phyloP scores from a whole-genome alignment of 2,797 vertebrate species.

The Silurus lanzhouensis region DNA sequence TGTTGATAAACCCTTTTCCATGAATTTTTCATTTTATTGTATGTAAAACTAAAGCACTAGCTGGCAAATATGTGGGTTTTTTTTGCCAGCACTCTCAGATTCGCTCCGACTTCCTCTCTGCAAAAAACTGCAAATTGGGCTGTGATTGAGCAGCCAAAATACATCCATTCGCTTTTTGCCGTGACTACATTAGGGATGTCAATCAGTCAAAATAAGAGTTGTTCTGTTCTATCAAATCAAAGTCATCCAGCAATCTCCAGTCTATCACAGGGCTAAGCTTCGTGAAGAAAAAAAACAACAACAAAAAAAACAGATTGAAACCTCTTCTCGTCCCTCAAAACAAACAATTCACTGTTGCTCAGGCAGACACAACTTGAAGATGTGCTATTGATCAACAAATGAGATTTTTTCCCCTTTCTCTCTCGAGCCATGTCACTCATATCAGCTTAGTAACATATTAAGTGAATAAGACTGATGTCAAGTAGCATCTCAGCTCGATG shows the following conservation, averaged over 20 bases:
- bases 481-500: slow-evolving; percentile 23
- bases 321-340: neutral
- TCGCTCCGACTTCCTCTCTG: neutral
- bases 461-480: slow-evolving; percentile 45
- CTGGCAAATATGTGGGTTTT: neutral
- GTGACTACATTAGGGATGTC: slow-evolving; percentile 8
- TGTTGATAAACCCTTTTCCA: neutral
- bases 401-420: neutral
- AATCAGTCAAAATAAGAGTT: slow-evolving; percentile 8
- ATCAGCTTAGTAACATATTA: slow-evolving; percentile 26
- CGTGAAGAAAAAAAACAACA: too few relatives aligned
- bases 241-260: neutral
- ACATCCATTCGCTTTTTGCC: neutral
- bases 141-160: slow-evolving; percentile 17
- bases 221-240: slow-evolving; percentile 19
- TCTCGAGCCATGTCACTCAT: neutral
- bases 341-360: neutral
- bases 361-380: neutral
- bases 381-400: slow-evolving; percentile 5
- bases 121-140: slow-evolving; percentile 29
- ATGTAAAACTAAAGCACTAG: neutral
- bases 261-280: neutral
- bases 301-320: neutral
- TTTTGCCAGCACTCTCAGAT: neutral
- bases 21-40: neutral